A percentile compares a stretch with the other conserved stretches of the same genome.
phyloP scores from a whole-genome alignment of 92 coral and sea anemone genomes.

The Desmophyllum pertusum region DNA sequence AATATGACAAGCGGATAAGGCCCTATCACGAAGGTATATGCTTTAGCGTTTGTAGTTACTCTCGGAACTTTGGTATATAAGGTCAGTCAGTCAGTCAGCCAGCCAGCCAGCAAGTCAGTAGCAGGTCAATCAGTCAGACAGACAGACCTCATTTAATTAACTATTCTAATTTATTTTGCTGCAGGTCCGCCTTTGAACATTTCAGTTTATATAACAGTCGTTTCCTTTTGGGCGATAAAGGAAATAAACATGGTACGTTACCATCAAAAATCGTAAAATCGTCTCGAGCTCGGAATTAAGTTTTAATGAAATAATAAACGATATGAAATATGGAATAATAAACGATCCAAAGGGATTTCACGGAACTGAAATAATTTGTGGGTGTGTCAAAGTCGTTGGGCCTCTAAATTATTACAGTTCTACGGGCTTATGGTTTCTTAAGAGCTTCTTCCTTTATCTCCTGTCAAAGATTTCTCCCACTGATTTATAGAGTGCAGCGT shows the following conservation, averaged over 20 bases:
- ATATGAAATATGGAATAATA: no score
- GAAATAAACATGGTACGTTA: constrained; percentile 91
- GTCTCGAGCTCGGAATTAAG: neutral
- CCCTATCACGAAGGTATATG: constrained; percentile 85
- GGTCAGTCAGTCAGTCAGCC: neutral
- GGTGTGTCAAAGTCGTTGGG: no score
- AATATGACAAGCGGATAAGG: constrained; percentile 77
- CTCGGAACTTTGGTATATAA: neutral
- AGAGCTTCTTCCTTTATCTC: no score
- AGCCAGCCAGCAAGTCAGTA: no score
- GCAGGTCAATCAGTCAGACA: neutral
- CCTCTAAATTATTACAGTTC: no score
- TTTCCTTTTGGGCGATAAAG: constrained; percentile 83
- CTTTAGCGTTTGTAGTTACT: neutral
- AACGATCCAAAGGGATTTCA: no score
- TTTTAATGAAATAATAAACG: no score
- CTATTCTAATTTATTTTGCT: neutral
- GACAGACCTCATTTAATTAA: no score
- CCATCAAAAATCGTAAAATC: neutral
- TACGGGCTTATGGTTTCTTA: no score
- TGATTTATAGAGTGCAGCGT: no score
- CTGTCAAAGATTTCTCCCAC: no score
- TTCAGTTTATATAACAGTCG: constrained; percentile 88
- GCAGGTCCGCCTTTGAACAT: constrained; percentile 79
- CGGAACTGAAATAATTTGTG: no score